Evolutionary conservation across 2,888 invertebrate genomes (phyloP).

Genomic region (Drosophila tripunctata): DNA sequence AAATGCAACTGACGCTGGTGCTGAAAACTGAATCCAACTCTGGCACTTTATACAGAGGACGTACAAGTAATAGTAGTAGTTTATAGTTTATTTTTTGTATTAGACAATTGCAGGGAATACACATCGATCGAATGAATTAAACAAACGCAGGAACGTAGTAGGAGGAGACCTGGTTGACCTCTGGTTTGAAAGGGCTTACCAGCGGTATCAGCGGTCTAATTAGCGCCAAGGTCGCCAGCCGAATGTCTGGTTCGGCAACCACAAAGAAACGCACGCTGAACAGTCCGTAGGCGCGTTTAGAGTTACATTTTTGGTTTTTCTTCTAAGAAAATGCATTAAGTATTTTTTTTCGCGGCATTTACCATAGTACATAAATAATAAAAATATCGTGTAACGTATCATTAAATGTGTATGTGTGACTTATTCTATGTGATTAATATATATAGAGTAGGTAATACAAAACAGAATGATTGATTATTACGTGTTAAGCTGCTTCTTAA

Average conservation of each 20-base stretch:
- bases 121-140: slow-evolving; percentile 56
- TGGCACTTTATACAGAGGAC: slow-evolving; percentile 66
- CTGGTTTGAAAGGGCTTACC: slow-evolving; percentile 78
- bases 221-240: slow-evolving; percentile 80
- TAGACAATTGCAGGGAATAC: slow-evolving; percentile 54
- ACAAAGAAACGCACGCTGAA: slow-evolving; percentile 81
- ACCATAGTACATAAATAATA: too few species aligned
- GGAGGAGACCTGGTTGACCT: slow-evolving; percentile 36
- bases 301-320: slow-evolving; percentile 68
- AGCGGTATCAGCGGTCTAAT: slow-evolving; percentile 81
- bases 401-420: slow-evolving; percentile 3
- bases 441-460: slow-evolving; percentile 27
- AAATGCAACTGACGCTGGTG: slow-evolving; percentile 53
- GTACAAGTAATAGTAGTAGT: too few species aligned
- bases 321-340: slow-evolving; percentile 70
- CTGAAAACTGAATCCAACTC: slow-evolving; percentile 49
- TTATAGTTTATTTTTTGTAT: not conserved
- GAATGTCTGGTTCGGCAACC: slow-evolving; percentile 81
- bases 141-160: slow-evolving; percentile 40
- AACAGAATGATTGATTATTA: slow-evolving; percentile 9
- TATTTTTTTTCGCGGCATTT: slow-evolving; percentile 29
- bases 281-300: slow-evolving; percentile 75
- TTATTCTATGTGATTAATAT: slow-evolving; percentile 30
- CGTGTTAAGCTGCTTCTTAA: slow-evolving; percentile 10
- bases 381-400: slow-evolving; percentile 15